Conservation (phyloP, 2,113 vertebrate species). For the Corvus cornix region DNA sequence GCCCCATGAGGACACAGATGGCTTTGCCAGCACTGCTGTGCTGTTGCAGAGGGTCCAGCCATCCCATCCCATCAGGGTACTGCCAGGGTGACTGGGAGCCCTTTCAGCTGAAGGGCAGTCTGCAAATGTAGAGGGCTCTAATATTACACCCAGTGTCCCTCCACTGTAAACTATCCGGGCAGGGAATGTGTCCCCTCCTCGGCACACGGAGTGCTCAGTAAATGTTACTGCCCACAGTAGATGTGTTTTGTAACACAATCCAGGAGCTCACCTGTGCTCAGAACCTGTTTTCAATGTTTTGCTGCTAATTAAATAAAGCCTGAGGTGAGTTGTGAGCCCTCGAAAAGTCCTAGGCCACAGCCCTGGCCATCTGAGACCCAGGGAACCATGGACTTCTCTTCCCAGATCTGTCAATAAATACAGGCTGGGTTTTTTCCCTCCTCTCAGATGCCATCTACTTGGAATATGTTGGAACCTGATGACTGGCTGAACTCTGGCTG, state of each 20-base stretch:
- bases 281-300: background rate
- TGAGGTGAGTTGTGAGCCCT: background rate
- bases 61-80: background rate
- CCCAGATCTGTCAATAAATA: background rate
- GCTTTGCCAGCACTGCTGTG: background rate
- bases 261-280: constrained; percentile 21
- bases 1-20: fast-evolving
- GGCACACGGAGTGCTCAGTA: background rate
- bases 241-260: background rate
- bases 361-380: background rate
- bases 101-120: background rate
- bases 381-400: background rate
- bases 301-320: constrained; percentile 1
- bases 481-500: background rate
- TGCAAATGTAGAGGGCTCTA: background rate
- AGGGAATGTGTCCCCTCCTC: background rate
- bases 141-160: background rate
- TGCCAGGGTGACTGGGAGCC: background rate
- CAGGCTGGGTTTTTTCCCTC: background rate
- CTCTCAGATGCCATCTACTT: background rate
- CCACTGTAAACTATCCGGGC: background rate
- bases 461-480: background rate
- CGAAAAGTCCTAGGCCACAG: background rate
- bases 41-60: background rate
- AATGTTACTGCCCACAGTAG: background rate